Percentiles rank a stretch among this genome's conserved stretches.
Evolutionary conservation across 2,113 vertebrate genomes (phyloP).

Genomic region (Myrmecophaga tridactyla): DNA sequence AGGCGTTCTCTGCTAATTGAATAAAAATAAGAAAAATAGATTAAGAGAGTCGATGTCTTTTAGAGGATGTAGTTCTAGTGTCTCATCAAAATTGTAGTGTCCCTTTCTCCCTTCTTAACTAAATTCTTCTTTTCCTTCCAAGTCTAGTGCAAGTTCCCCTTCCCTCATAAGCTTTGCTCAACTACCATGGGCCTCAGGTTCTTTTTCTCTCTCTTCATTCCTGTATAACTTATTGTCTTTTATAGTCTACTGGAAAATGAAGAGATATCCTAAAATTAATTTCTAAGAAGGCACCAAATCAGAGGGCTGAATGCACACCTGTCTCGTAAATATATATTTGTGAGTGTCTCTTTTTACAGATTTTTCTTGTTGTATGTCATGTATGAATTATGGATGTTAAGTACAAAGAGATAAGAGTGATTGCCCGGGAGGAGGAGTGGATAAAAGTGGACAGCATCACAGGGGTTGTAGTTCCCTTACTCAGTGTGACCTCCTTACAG

Average conservation of each 20-base stretch:
- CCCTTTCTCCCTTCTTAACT: neutral
- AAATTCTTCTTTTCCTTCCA: neutral
- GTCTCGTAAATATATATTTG: neutral
- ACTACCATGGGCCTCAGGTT: neutral
- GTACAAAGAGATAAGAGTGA: too few relatives aligned
- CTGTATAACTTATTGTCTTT: neutral
- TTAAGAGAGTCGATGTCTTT: neutral
- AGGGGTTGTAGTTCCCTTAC: neutral
- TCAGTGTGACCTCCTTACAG: neutral
- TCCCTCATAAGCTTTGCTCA: neutral
- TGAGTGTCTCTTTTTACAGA: neutral
- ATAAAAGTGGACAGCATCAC: neutral
- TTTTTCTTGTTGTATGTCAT: neutral
- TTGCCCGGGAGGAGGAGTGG: neutral
- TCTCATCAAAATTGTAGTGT: neutral
- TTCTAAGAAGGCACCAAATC: neutral
- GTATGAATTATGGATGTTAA: too few relatives aligned
- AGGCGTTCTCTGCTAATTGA: neutral
- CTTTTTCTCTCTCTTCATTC: neutral
- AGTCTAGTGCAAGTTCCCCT: neutral
- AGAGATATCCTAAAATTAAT: slow-evolving; percentile 9
- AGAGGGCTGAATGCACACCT: neutral
- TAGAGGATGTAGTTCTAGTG: neutral
- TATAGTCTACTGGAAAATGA: neutral
- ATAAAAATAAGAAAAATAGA: neutral